Base-by-base conservation (phyloP, 37 sponge, comb jelly and placozoan species). In the Cliona cf. orientalis region DNA sequence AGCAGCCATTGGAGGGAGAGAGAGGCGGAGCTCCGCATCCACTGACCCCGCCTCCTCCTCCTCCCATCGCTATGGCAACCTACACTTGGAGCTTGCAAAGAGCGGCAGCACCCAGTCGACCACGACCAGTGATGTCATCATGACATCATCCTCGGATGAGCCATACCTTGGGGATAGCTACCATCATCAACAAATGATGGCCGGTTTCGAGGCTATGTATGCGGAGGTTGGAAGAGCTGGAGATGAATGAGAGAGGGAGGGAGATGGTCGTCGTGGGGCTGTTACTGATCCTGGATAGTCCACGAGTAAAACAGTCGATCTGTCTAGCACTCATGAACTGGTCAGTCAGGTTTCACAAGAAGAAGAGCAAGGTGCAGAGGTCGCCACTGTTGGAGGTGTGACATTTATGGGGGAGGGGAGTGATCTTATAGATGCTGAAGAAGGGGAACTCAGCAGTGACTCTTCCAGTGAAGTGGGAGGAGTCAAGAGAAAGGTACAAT, bases 381-480 rank as follows among this genome's bases (percentile, higher is more conserved):
- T 39, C 4, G 37, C 70, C 2, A 66, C 14, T 35, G 44, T 69
- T 9, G n/a, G 7, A 35, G 73, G n/a, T n/a, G n/a, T n/a, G n/a
- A n/a, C n/a, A 49, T 49, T 37, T 12, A 7, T 2, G 2, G 43
- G 26, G 41, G 39, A 61, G 2, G 49, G 42, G 0, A 69, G 9
- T 5, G 43, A 44, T 26, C 23, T 23, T 4, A 57, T 28, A 38
- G 78, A 76, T 29, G 79, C 59, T 17, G 76, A 84, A 29, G 84
- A 84, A 40, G 84, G 84, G 19, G 75, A 84, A 34, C 43, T 75
- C 31, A 75, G n/a, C n/a, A n/a, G 76, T 64, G 84, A 84, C 42
- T 76, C 84, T 23, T 66, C 75, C 28, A 22, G 71, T 1, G 59
- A 36, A 26, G 69, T 11, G 61, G 14, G 23, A 42, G 65, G 66